Evolutionary conservation across 2,113 vertebrate genomes (phyloP).

Genomic region (Vulpes ferrilata): DNA sequence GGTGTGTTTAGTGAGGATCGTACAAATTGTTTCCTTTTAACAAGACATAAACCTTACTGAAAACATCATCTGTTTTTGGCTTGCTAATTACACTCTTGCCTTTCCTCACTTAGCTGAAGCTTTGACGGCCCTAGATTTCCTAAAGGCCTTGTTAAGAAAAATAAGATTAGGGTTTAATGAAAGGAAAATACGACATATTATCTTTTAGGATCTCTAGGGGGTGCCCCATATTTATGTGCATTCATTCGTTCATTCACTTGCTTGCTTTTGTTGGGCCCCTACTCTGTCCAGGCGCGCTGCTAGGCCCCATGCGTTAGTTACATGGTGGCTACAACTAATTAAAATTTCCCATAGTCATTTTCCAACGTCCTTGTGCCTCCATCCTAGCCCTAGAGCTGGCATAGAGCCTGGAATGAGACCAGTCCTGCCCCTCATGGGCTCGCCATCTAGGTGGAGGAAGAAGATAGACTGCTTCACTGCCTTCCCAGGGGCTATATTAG

Average conservation of each 20-base stretch:
- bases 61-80: conserved; percentile 64
- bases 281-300: not conserved
- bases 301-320: not conserved
- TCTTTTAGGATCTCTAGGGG: not conserved
- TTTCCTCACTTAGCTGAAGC: conserved; percentile 56
- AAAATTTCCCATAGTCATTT: not conserved
- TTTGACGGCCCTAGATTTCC: conserved; percentile 68
- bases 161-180: conserved; percentile 66
- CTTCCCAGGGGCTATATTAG: not conserved
- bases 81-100: conserved; percentile 73
- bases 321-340: not conserved
- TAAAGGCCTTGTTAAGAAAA: conserved; percentile 72
- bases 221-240: not conserved
- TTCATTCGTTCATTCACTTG: conserved; percentile 10
- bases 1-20: conserved; percentile 55
- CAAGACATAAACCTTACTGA: conserved; percentile 63
- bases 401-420: not conserved
- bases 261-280: not conserved
- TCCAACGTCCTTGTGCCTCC: not conserved
- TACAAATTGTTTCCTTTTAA: conserved; percentile 78
- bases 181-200: not conserved
- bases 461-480: not conserved
- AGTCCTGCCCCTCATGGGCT: not conserved
- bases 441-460: not conserved
- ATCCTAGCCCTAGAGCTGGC: not conserved